A percentile compares a stretch with the other conserved stretches of the same genome.
phyloP scores from a whole-genome alignment of 2,113 vertebrate genomes.

The Uria lomvia region DNA sequence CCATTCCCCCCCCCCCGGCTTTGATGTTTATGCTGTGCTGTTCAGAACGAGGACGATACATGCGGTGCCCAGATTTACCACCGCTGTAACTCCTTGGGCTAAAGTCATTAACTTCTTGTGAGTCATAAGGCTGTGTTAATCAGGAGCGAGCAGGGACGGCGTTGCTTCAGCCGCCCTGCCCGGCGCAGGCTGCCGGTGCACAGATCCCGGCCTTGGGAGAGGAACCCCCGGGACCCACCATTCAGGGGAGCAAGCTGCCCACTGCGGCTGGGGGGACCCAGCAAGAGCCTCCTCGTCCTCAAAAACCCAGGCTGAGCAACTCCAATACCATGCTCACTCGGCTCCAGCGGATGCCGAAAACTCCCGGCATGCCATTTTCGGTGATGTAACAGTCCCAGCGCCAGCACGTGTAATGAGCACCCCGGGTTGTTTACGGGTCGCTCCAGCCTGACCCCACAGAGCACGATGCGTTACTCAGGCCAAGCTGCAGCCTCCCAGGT shows the following conservation, averaged over 20 bases:
- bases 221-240: neutral
- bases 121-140: neutral
- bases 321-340: fast-evolving
- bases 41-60: neutral
- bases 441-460: neutral
- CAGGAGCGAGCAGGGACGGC: neutral
- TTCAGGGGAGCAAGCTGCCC: neutral
- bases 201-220: neutral
- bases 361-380: fast-evolving
- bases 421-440: neutral
- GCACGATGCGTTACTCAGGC: neutral
- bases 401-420: neutral
- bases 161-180: neutral
- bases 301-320: neutral
- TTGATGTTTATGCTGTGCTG: neutral
- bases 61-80: neutral
- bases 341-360: neutral
- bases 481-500: neutral
- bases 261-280: neutral
- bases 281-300: neutral
- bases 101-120: neutral
- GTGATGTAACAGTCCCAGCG: neutral
- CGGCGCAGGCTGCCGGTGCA: fast-evolving
- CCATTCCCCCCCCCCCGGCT: neutral
- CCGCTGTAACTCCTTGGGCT: neutral